phyloP scores from a whole-genome alignment of 2,888 invertebrate genomes.

The Leptogaster cylindrica region DNA sequence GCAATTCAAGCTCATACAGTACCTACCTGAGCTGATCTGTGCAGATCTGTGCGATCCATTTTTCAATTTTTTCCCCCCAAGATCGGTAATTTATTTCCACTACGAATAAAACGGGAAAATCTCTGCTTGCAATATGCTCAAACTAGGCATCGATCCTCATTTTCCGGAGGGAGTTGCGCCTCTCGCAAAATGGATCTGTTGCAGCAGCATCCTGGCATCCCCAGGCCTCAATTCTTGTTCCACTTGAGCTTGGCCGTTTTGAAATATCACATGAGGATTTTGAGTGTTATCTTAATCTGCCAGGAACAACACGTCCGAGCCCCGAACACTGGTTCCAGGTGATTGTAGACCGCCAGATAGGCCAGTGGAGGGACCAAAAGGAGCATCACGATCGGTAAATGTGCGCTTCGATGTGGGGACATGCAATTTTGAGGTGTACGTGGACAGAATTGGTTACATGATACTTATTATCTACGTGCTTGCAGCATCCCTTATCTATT shows the following conservation, averaged over 20 bases:
- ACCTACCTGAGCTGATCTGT: conserved; percentile 12
- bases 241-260: conserved; percentile 2
- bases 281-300: conserved; percentile 37
- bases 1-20: conserved; percentile 19
- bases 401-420: conserved; percentile 28
- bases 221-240: conserved; percentile 26
- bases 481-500: conserved; percentile 17
- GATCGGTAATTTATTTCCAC: conserved; percentile 24
- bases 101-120: conserved; percentile 14
- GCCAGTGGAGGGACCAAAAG: neutral
- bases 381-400: neutral
- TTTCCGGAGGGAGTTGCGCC: conserved; percentile 16
- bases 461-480: neutral
- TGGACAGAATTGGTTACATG: conserved; percentile 24
- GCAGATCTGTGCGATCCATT: conserved; percentile 29
- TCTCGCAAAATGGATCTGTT: conserved; percentile 1
- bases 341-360: neutral
- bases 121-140: neutral
- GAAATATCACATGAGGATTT: conserved; percentile 24
- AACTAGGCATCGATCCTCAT: conserved; percentile 27
- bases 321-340: neutral
- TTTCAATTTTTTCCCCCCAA: conserved; percentile 7
- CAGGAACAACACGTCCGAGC: conserved; percentile 10
- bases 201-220: conserved; percentile 3
- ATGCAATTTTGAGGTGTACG: conserved; percentile 32